These are phyloP conservation scores for Petromus typicus DNA, from an alignment of 2,113 vertebrate genomes.

Conservation along the genomic window DNA sequence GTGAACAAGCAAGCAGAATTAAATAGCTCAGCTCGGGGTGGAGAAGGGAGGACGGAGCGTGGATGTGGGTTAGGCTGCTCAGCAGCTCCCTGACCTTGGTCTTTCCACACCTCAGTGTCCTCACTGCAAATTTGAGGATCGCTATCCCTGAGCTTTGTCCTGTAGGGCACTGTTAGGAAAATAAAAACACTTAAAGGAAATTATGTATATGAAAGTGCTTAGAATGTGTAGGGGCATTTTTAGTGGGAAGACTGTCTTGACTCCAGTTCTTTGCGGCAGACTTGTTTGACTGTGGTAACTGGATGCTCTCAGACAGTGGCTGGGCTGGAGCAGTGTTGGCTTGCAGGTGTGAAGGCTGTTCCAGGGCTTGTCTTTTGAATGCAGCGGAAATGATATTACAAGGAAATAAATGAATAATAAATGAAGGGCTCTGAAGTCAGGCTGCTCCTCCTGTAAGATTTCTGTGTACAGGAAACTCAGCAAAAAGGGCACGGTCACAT, in stretches of 20 bases:
- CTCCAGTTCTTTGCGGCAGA: background rate
- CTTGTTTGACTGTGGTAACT: background rate
- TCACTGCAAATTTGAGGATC: background rate
- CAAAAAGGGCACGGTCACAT: background rate
- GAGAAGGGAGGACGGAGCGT: background rate
- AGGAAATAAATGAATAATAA: conserved; percentile 78
- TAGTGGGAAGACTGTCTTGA: background rate
- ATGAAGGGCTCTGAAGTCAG: conserved; percentile 65
- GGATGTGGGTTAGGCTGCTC: background rate
- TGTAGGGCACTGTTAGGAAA: background rate
- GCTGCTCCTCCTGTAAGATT: conserved; percentile 33
- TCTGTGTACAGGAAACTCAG: conserved; percentile 27
- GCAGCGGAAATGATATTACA: conserved; percentile 43
- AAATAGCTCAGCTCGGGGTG: background rate
- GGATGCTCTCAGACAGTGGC: background rate
- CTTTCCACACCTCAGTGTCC: conserved; percentile 20
- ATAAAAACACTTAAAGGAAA: background rate
- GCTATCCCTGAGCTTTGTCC: background rate
- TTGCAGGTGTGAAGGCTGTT: background rate
- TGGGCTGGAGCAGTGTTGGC: background rate
- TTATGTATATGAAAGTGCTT: background rate
- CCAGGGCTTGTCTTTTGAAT: conserved; percentile 11
- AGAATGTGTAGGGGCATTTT: background rate
- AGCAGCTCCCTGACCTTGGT: background rate
- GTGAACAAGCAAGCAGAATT: too few relatives aligned